phyloP scores from a whole-genome alignment of 2,888 invertebrate species.

The Drosophila limbata region DNA sequence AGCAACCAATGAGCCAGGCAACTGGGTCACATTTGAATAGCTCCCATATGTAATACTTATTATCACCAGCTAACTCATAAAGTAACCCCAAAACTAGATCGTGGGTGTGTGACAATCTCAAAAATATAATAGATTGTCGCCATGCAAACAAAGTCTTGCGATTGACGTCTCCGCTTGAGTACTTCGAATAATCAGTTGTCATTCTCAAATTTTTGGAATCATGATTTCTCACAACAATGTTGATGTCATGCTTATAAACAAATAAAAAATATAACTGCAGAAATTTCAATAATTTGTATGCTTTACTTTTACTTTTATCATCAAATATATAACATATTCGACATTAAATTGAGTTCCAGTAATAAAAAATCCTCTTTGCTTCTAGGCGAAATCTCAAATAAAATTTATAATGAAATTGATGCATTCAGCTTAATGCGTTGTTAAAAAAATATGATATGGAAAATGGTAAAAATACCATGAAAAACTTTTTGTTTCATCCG shows the following conservation, averaged over 20 bases:
- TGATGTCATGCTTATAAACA: constrained; percentile 4
- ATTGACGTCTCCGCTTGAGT: not conserved
- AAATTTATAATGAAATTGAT: no score
- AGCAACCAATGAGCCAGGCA: constrained; percentile 10
- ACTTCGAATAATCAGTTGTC: constrained; percentile 5
- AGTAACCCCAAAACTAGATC: constrained; percentile 17
- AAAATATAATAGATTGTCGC: constrained; percentile 13
- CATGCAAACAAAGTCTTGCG: not conserved
- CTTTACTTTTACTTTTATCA: not conserved
- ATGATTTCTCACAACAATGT: constrained; percentile 4
- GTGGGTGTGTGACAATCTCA: constrained; percentile 25
- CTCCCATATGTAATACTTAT: constrained; percentile 13
- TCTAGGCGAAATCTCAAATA: no score
- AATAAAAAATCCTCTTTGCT: no score
- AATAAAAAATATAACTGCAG: not conserved
- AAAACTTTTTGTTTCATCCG: no score
- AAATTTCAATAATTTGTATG: not conserved
- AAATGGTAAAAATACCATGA: no score
- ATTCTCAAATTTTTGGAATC: not conserved
- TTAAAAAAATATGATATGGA: no score
- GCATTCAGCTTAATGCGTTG: no score
- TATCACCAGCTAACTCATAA: constrained; percentile 23
- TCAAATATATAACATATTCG: not conserved
- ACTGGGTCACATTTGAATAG: constrained; percentile 26
- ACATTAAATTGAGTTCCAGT: no score